A percentile compares a stretch with the other conserved stretches of the same genome.
Evolutionary conservation across 1,140 invertebrate species (phyloP).

Genomic region (Colletes latitarsis): DNA sequence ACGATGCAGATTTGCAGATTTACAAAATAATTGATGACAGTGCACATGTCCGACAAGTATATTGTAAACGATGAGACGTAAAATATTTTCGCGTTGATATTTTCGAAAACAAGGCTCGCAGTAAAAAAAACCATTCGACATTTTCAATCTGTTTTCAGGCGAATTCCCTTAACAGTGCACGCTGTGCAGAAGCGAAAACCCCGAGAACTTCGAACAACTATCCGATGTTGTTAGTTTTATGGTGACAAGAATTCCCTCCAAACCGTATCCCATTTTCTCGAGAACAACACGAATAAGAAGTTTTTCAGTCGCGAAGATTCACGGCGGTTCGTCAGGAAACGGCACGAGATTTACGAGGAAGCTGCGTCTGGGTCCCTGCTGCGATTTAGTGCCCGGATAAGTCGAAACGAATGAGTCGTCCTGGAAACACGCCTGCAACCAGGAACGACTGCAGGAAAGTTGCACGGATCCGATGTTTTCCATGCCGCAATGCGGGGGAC

Average conservation of each 20-base stretch:
- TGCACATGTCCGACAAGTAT: too few relatives aligned
- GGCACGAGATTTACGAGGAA: background rate
- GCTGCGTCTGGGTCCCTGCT: background rate
- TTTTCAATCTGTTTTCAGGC: background rate
- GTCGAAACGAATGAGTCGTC: background rate
- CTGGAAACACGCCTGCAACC: background rate
- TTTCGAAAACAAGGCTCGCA: too few relatives aligned
- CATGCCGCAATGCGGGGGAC: constrained; percentile 36
- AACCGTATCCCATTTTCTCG: background rate
- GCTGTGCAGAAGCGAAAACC: too few relatives aligned
- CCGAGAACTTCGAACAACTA: background rate
- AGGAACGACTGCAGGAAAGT: background rate
- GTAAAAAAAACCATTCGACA: too few relatives aligned
- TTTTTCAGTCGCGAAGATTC: background rate
- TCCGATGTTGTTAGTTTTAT: background rate
- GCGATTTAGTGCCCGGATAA: constrained; percentile 3
- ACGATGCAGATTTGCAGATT: too few relatives aligned
- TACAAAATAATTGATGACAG: too few relatives aligned
- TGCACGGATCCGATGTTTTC: background rate
- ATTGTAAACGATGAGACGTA: too few relatives aligned
- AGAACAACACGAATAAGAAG: background rate
- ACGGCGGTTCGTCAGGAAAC: background rate
- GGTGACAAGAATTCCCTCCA: background rate
- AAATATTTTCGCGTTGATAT: too few relatives aligned
- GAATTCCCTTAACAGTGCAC: background rate